Conservation (phyloP, 1,140 invertebrate species). For the Neuroterus valhalla region DNA sequence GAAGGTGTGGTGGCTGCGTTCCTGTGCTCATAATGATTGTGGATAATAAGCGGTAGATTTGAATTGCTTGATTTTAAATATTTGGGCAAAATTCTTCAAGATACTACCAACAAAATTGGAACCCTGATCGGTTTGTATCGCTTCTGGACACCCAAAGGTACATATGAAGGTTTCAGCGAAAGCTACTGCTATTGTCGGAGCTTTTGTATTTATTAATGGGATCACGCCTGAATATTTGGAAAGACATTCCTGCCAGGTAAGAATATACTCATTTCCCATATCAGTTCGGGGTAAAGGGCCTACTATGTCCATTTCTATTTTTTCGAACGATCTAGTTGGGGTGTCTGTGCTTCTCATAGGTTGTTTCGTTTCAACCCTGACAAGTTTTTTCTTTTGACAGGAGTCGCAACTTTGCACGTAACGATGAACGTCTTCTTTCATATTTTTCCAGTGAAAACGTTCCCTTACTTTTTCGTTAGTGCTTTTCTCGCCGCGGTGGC, state of each 20-base stretch:
- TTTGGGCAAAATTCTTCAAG: slow-evolving; percentile 3
- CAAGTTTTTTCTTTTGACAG: too few relatives aligned
- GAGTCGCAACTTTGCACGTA: slow-evolving; percentile 59
- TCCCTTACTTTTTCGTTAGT: slow-evolving; percentile 62
- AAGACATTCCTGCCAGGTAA: slow-evolving; percentile 61
- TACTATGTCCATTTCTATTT: slow-evolving; percentile 62
- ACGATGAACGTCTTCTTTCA: slow-evolving; percentile 62
- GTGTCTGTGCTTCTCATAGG: slow-evolving; percentile 65
- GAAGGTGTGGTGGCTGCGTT: slow-evolving; percentile 37
- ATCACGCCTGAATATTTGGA: too few relatives aligned
- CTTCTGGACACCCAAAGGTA: slow-evolving; percentile 37
- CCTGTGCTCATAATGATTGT: slow-evolving; percentile 35
- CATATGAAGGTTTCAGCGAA: slow-evolving; percentile 37
- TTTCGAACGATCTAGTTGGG: slow-evolving; percentile 61
- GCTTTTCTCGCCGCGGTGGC: slow-evolving; percentile 60
- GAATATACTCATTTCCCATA: slow-evolving; percentile 57
- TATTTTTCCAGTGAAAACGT: slow-evolving; percentile 61
- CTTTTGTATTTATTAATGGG: slow-evolving; percentile 52
- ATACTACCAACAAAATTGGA: slow-evolving; percentile 21
- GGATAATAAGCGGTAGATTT: slow-evolving; percentile 43
- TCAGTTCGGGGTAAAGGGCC: slow-evolving; percentile 59
- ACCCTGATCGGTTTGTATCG: slow-evolving; percentile 37
- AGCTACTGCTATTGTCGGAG: slow-evolving; percentile 53
- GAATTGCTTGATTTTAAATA: slow-evolving; percentile 40
- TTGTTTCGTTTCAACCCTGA: slow-evolving; percentile 55